phyloP scores from a whole-genome alignment of 2,113 vertebrate species.

The Scomber colias region DNA sequence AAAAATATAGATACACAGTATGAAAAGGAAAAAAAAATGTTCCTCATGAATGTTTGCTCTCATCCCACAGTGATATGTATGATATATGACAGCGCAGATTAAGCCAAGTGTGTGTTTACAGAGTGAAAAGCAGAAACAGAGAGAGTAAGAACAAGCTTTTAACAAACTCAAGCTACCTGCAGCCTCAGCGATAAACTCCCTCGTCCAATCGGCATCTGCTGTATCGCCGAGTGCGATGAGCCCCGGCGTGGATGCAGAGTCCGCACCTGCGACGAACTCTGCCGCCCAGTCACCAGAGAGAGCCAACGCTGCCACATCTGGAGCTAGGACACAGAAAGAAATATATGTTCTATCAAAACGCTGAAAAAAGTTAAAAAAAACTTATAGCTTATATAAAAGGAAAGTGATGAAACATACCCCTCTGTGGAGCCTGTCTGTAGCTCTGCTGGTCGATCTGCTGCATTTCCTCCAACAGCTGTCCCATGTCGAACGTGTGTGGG shows the following conservation, averaged over 20 bases:
- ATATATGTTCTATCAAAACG: too few relatives aligned
- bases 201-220: slow-evolving; percentile 95
- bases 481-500: slow-evolving; percentile 98
- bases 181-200: slow-evolving; percentile 96
- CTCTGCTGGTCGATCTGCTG: slow-evolving; percentile 98
- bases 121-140: neutral
- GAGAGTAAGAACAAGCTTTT: neutral
- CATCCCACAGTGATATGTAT: slow-evolving; percentile 16
- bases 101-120: neutral
- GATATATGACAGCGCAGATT: slow-evolving; percentile 17
- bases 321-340: slow-evolving; percentile 82
- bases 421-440: slow-evolving; percentile 94
- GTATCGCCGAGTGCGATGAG: slow-evolving; percentile 84
- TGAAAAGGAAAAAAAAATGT: neutral
- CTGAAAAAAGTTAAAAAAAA: too few relatives aligned
- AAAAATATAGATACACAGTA: slow-evolving; percentile 8
- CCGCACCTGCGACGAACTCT: slow-evolving; percentile 91
- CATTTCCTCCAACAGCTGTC: slow-evolving; percentile 97
- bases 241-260: slow-evolving; percentile 83
- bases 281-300: slow-evolving; percentile 96
- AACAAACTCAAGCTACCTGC: slow-evolving; percentile 84
- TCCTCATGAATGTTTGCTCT: neutral
- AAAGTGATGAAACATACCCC: slow-evolving; percentile 83
- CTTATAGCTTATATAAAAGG: too few relatives aligned
- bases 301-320: slow-evolving; percentile 95